Evolutionary conservation across 2,113 vertebrate species (phyloP).

Genomic region (Onychorhynchus coronatus): DNA sequence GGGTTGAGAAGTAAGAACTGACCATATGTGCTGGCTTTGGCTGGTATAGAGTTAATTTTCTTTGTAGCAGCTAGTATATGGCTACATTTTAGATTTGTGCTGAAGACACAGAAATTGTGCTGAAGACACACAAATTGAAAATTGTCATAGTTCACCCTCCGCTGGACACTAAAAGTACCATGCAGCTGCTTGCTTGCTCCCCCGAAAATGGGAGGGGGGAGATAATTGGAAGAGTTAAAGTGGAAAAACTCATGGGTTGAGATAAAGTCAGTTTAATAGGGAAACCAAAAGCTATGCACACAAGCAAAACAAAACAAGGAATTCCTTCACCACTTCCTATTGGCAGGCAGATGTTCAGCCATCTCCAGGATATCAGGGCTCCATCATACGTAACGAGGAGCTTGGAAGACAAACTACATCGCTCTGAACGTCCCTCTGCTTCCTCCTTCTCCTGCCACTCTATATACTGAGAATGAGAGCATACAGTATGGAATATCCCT

Average conservation of each 20-base stretch:
- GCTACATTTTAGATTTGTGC: neutral
- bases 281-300: neutral
- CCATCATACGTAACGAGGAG: accelerated
- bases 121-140: neutral
- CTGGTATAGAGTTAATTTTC: neutral
- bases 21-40: neutral
- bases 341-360: neutral
- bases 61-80: neutral
- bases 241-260: neutral
- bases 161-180: neutral
- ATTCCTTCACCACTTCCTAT: neutral
- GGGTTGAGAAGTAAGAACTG: neutral
- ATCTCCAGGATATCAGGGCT: neutral
- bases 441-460: neutral
- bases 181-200: neutral
- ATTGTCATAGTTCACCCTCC: neutral
- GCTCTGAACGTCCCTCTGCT: neutral
- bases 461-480: neutral
- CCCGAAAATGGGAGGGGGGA: neutral
- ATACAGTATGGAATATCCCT: neutral
- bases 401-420: neutral
- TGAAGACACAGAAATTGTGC: neutral
- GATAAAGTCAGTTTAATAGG: neutral
- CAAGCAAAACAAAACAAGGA: neutral
- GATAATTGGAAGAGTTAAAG: neutral